Base-by-base conservation (phyloP, 2,113 vertebrate species). In the Alethe castanea region DNA sequence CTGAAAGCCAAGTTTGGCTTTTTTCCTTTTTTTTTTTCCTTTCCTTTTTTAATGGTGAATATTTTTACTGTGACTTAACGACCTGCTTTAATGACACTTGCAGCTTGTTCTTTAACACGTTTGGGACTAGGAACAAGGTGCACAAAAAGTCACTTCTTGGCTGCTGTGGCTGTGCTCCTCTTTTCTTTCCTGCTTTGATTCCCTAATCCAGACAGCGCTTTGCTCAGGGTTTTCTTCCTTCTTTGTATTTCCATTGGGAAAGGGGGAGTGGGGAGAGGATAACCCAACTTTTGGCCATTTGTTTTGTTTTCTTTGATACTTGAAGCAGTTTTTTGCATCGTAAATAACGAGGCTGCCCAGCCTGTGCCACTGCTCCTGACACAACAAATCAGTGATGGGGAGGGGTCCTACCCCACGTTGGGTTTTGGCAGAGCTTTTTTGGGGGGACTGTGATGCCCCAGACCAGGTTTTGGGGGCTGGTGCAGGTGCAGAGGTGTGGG, bases 191-290 rank as follows among this genome's bases (percentile, higher is more conserved):
- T 42, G 72, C 86, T 94, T 90, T 6, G 57, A 50, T 81, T 86
- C 88, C 83, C 13, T 53, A 77, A 80, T 80, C 88, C 90, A 69
- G 94, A 78, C n/a, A 8, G 71, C 19, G 64, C 95, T 96, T 97
- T 88, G 96, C 95, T 96, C 95, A 96, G 95, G 94, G 95, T 90
- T 95, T 96, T 92, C 93, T 95, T 95, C 93, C 69, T 91, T 95
- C 93, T 82, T 91, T 83, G 76, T 88, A 11, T 84, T 97, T 84
- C 91, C 94, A 54, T 11, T 65, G 59, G 82, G 94, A 88, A 91
- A 85, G 31, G 66, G 81, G 81, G 81, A 70, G 42, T 1, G 24
- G 86, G 56, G 59, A 81, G 92, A 92, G 88, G 86, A 91, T 11
- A 52, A 93, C 95, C 96, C 95, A 88, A 47, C 60, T 74, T 88